Percentiles rank a stretch among this genome's conserved stretches.
phyloP scores from a whole-genome alignment of 2,113 vertebrate species.

The Calyptomena viridis region DNA sequence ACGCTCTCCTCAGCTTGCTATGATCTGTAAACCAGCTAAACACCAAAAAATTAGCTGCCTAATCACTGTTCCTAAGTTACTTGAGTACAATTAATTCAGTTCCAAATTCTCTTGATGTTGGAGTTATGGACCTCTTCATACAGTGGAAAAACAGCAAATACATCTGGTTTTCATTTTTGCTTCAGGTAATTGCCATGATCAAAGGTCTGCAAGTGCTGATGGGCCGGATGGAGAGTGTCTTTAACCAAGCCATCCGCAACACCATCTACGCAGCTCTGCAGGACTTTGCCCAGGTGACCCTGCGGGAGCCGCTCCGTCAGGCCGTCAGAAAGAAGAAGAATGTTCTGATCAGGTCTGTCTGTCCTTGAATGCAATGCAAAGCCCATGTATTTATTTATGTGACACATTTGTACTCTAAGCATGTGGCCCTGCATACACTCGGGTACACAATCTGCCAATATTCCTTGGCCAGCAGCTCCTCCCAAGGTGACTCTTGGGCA shows the following conservation, averaged over 20 bases:
- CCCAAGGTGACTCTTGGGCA: background rate
- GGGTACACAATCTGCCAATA: background rate
- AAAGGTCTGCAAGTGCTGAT: constrained; percentile 98
- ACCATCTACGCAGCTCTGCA: constrained; percentile 98
- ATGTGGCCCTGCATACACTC: background rate
- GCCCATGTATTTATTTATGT: background rate
- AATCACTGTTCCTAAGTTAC: background rate
- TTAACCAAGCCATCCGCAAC: constrained; percentile 98
- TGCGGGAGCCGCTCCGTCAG: constrained; percentile 93
- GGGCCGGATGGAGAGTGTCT: constrained; percentile 98
- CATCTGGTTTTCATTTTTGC: background rate
- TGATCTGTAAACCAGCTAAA: background rate
- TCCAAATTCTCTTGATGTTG: background rate
- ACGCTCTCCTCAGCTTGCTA: background rate
- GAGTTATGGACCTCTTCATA: background rate
- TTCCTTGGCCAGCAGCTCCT: background rate
- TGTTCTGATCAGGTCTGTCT: constrained; percentile 89
- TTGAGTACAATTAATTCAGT: background rate
- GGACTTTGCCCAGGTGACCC: constrained; percentile 95
- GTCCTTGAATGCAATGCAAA: background rate
- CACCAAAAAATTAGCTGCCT: background rate
- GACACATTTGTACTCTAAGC: background rate
- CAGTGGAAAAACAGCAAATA: background rate
- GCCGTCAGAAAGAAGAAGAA: constrained; percentile 99
- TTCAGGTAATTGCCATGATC: constrained; percentile 95